Evolutionary conservation across 2,797 vertebrate species (phyloP).

Genomic region (Sebastes wilsoni): DNA sequence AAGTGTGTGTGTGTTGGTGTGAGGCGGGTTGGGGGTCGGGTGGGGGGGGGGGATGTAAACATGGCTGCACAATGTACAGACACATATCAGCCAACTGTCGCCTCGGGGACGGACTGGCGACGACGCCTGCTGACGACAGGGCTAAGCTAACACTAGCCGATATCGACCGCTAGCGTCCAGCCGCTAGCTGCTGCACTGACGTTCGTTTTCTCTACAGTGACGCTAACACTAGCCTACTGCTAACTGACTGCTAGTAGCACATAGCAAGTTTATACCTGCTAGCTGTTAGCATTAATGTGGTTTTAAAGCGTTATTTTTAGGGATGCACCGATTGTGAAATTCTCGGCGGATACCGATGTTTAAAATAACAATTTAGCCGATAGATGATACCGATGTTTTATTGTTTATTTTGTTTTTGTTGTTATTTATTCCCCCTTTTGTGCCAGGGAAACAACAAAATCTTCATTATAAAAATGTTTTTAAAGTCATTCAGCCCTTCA

Average conservation of each 20-base stretch:
- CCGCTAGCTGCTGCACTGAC: conserved; percentile 74
- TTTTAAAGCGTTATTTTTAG: conserved; percentile 31
- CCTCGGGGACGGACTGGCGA: conserved; percentile 18
- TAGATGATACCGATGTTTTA: not conserved
- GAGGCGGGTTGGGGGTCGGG: not conserved
- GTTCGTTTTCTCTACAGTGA: conserved; percentile 54
- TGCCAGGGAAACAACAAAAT: not conserved
- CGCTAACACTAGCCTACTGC: conserved; percentile 67
- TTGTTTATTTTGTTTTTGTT: not conserved
- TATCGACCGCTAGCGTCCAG: conserved; percentile 52
- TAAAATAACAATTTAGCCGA: not conserved
- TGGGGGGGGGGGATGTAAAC: not conserved
- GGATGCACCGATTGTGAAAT: not conserved
- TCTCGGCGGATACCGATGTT: not conserved
- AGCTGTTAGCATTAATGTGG: conserved; percentile 59
- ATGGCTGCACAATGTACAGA: conserved; percentile 76
- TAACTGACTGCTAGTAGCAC: conserved; percentile 64
- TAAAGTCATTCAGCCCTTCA: not conserved
- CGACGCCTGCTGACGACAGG: conserved; percentile 45
- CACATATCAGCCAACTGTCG: conserved; percentile 73
- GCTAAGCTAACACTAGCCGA: conserved; percentile 74
- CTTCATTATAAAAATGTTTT: not conserved
- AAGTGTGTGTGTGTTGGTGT: conserved; percentile 8
- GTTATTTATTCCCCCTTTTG: not conserved
- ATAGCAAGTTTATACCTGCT: conserved; percentile 35